Base-by-base conservation (phyloP, 2,797 vertebrate genomes). In the Sandelia bainsii region DNA sequence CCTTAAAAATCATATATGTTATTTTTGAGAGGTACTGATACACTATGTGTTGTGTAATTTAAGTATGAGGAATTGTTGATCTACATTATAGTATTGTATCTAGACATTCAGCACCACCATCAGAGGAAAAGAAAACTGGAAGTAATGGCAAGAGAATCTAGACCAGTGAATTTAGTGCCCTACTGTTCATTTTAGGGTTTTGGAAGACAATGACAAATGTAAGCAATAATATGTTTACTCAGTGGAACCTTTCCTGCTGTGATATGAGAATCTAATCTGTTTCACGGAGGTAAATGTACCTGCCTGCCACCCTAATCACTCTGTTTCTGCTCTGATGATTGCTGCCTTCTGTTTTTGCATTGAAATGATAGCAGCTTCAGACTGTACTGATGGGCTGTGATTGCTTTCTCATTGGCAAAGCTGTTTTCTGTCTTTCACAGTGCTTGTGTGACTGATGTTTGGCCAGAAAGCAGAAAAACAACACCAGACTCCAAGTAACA, bases 351-450 rank as follows among this genome's bases (percentile, higher is more conserved):
- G 42, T 69, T 52, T 67, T 42, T 54, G 37, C 48, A 67, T 64
- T 81, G 2, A 56, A 67, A 70, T 60, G 29, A 67, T 17, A 10
- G n/a, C 25, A n/a, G 53, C 32, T 61, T 40, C 66, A 58, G 62
- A 74, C 71, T 62, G 25, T 6, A 22, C 54, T 54, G 65, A 80
- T 81, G 65, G 50, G 37, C 23, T 65, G 16, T 77, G 65, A 76
- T 64, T 73, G 44, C 39, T 59, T 40, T 32, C 32, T 72, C 50
- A 45, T 6, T 32, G 20, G 49, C 42, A 64, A 48, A 66, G 59
- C 19, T 67, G 29, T 32, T 32, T 32, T 32, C 20, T 56, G 20
- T 67, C 40, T 56, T 62, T 37, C 13, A 6, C 16, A 0, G 34
- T 22, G 49, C 12, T 20, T 44, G n/a, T 56, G 59, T 37, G 29